Evolutionary conservation across 2,797 vertebrate genomes (phyloP).

Genomic region (Iguana delicatissima): DNA sequence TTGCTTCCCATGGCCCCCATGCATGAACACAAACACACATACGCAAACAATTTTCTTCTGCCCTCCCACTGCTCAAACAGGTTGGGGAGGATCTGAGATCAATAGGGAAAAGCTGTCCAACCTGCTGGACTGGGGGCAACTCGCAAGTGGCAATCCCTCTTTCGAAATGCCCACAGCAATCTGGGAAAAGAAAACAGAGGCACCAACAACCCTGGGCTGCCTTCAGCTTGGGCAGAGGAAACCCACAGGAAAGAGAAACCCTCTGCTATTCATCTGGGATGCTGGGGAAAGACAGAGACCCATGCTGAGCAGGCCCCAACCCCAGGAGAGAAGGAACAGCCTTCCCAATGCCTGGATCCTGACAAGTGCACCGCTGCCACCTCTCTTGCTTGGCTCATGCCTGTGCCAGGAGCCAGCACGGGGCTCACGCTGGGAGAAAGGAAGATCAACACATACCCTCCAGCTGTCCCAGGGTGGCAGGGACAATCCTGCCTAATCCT

Average conservation of each 20-base stretch:
- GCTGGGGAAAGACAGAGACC: not conserved
- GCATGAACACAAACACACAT: too few relatives aligned
- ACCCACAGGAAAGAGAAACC: not conserved
- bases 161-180: not conserved
- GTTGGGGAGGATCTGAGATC: not conserved
- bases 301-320: too few relatives aligned
- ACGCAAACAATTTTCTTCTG: not conserved
- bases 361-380: too few relatives aligned
- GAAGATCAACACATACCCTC: too few relatives aligned
- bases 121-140: not conserved
- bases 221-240: not conserved
- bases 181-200: not conserved
- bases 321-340: not conserved
- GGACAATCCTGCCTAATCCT: too few relatives aligned
- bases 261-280: not conserved
- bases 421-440: too few relatives aligned
- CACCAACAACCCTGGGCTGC: too few relatives aligned
- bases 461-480: too few relatives aligned
- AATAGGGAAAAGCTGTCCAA: not conserved
- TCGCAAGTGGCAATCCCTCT: not conserved
- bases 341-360: not conserved
- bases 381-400: too few relatives aligned
- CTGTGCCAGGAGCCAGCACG: too few relatives aligned
- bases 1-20: not conserved
- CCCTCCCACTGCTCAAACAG: not conserved